Evolutionary conservation across 2,888 invertebrate genomes (phyloP), one percentile per base, ranked within the genome.

Genomic region (Heterodera filipjevi): DNA sequence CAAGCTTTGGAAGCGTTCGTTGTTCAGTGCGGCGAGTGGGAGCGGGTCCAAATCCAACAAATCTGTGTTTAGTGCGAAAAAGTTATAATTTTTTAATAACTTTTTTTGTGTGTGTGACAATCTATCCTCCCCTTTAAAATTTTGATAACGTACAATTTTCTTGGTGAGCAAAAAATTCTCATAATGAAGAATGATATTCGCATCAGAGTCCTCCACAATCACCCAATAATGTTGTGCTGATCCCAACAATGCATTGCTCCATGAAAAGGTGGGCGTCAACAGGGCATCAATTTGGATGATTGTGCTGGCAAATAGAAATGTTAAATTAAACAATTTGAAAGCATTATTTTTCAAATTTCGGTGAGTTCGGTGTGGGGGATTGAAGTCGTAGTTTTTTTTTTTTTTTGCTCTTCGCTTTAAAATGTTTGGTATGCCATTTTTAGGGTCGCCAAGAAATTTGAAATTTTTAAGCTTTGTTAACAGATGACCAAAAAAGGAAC

Each of bases 201-300:
- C 94, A 66, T 95, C 94, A 0, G 96, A 94, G 90, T 99, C 97
- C 90, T 98, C 97, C 46, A 99, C 94, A 95, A 98, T 97, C 80
- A 99, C 93, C 94, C 96, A 98, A 90, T 96, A 99, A 0, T 94
- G 93, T 90, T 97, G 95, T 3, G 80, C 71, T 12, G 85, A 84
- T 0, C 96, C 95, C 89, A 97, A 96, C 71, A 95, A 92, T 85
- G 89, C 82, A 79, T 87, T 88, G 76, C 85, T 82, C 87, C 86
- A 86, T 71, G 82, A 89, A 85, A 92, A 92, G 84, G 93, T 93
- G 0, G 96, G 93, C n/a, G 79, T 81, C 12, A 89, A 70, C 5
- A 72, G 76, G 3, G 87, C 86, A 30, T 86, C 85, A 59, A 86
- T 83, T 83, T 87, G 87, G 32, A 88, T 92, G 92, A 88, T 88